Evolutionary conservation across 2,797 vertebrate genomes (phyloP).

Genomic region (Etheostoma nigrum): DNA sequence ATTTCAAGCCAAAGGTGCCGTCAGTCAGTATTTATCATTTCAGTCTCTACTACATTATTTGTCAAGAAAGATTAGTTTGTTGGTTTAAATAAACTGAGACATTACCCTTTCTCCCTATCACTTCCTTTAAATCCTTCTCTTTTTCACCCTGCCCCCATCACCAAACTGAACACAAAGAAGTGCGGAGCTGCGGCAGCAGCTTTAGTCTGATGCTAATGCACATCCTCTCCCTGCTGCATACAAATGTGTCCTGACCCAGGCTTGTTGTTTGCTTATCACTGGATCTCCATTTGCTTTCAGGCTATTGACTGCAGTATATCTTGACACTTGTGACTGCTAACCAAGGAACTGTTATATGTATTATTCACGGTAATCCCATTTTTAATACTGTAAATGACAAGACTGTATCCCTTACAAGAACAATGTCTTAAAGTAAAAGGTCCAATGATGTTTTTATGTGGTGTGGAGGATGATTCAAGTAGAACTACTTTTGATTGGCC

Average conservation of each 20-base stretch:
- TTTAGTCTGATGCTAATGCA: conserved; percentile 88
- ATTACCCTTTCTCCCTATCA: conserved; percentile 68
- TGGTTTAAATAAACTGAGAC: conserved; percentile 65
- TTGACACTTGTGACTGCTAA: conserved; percentile 65
- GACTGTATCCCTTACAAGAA: conserved; percentile 24
- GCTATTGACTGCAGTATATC: conserved; percentile 72
- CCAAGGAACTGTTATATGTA: conserved; percentile 34
- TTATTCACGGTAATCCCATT: conserved; percentile 34
- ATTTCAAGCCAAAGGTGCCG: conserved; percentile 47
- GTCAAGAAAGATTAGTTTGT: conserved; percentile 42
- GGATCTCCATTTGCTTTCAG: conserved; percentile 73
- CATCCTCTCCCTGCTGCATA: conserved; percentile 84
- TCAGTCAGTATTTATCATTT: conserved; percentile 42
- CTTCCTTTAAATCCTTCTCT: conserved; percentile 64
- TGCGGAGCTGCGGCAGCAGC: conserved; percentile 82
- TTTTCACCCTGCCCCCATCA: conserved; percentile 78
- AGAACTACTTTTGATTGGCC: conserved; percentile 62
- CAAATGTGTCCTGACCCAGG: conserved; percentile 82
- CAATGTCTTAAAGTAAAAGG: conserved; percentile 40
- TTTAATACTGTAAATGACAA: conserved; percentile 43
- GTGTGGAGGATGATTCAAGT: conserved; percentile 38
- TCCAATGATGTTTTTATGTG: conserved; percentile 41
- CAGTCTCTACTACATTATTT: conserved; percentile 22
- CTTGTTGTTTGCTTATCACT: conserved; percentile 78
- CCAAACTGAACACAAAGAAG: conserved; percentile 82